Percentiles rank a stretch among this genome's conserved stretches.
Conservation (phyloP, 2,888 invertebrate genomes). For the Drosophila maculinotata region DNA sequence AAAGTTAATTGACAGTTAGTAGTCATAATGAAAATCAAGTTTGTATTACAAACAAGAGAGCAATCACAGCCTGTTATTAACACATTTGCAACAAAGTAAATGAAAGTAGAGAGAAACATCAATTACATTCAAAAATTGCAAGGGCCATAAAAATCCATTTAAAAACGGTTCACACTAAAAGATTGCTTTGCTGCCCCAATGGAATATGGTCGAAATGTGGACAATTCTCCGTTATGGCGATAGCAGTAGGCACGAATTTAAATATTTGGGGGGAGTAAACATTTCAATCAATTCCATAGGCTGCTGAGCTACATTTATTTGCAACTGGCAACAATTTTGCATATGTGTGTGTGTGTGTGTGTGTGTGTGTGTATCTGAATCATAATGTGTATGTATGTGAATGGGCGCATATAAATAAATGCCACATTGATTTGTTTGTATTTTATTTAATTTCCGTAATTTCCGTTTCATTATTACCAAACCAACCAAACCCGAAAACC, state of each 20-base stretch:
- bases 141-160: constrained; percentile 1
- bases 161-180: neutral
- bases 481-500: constrained; percentile 68
- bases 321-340: constrained; percentile 8
- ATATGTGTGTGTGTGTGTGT: constrained; percentile 9
- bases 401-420: constrained; percentile 62
- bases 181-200: neutral
- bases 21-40: neutral
- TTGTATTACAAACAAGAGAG: neutral
- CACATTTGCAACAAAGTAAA: neutral
- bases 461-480: constrained; percentile 81
- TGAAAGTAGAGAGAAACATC: neutral
- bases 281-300: constrained; percentile 50
- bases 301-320: constrained; percentile 21
- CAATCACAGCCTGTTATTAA: neutral
- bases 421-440: constrained; percentile 79
- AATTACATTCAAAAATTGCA: neutral
- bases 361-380: constrained; percentile 13
- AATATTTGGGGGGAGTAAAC: constrained; percentile 22
- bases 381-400: constrained; percentile 22
- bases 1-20: neutral
- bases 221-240: constrained; percentile 24
- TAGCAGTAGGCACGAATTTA: constrained; percentile 24
- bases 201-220: constrained; percentile 27
- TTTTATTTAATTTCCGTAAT: constrained; percentile 81